Evolutionary conservation across 1,140 invertebrate species (phyloP).

Genomic region (Trichonephila clavipes): DNA sequence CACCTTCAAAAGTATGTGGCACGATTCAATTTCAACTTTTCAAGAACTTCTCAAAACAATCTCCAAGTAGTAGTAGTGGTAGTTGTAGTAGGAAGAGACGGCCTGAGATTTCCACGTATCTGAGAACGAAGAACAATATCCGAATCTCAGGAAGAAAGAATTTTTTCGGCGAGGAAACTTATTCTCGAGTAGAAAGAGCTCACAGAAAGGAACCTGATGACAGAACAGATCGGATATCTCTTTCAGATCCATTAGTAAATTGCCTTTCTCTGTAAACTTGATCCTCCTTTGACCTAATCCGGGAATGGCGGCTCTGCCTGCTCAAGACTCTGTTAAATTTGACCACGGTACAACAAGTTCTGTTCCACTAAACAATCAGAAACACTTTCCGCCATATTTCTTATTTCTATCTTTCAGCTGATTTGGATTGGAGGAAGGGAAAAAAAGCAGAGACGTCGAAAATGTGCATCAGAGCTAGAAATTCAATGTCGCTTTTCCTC

Average conservation of each 20-base stretch:
- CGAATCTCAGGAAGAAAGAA: background rate
- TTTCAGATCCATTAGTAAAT: constrained; percentile 67
- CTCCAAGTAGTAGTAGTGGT: background rate
- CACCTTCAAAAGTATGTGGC: background rate
- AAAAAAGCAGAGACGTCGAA: constrained; percentile 15
- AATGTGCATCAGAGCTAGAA: background rate
- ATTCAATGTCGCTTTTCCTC: constrained; percentile 20
- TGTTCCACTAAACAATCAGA: constrained; percentile 27
- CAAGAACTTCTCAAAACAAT: constrained; percentile 57
- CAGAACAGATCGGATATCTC: constrained; percentile 26
- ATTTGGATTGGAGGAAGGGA: background rate
- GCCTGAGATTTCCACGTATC: constrained; percentile 54
- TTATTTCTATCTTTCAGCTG: background rate
- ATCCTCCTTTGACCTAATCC: constrained; percentile 60
- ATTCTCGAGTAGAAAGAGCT: constrained; percentile 17
- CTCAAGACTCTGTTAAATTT: constrained; percentile 42
- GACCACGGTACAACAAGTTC: constrained; percentile 28
- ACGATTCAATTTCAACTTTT: constrained; percentile 57
- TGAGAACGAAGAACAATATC: background rate
- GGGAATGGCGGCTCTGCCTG: background rate
- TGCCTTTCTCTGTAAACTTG: constrained; percentile 59
- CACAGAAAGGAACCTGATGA: constrained; percentile 46
- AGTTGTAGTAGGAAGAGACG: background rate
- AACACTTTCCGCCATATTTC: constrained; percentile 22
- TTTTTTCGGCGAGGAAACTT: constrained; percentile 8